Conservation (phyloP, 2,113 vertebrate genomes). For the Zootoca vivipara region DNA sequence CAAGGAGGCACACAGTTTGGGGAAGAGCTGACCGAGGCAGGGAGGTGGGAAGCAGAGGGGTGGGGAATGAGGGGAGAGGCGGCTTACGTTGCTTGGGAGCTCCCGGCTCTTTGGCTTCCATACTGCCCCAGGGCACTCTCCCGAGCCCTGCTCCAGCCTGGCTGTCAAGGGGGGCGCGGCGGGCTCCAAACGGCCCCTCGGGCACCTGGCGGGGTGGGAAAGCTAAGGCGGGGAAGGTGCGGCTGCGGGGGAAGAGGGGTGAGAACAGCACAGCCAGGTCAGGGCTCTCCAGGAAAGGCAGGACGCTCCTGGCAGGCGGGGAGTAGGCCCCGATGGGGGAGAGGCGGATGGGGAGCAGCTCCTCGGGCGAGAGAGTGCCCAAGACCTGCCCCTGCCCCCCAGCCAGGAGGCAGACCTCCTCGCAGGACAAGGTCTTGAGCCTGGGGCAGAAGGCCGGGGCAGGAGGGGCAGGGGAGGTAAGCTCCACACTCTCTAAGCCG, state of each 20-base stretch:
- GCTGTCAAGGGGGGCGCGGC: not conserved
- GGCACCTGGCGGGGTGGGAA: conserved; percentile 70
- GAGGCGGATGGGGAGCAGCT: conserved; percentile 80
- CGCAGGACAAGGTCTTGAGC: conserved; percentile 27
- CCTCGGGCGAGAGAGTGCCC: conserved; percentile 60
- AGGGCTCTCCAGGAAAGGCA: conserved; percentile 73
- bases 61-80: not conserved
- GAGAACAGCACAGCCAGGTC: conserved; percentile 81
- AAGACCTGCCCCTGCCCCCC: not conserved
- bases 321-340: conserved; percentile 89
- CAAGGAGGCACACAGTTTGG: not conserved
- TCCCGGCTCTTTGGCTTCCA: conserved; percentile 39
- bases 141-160: not conserved
- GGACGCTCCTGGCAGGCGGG: conserved; percentile 79
- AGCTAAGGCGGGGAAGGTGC: conserved; percentile 81
- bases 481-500: conserved; percentile 1
- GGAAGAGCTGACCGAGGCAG: not conserved
- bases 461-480: not conserved
- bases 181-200: conserved; percentile 28
- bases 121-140: conserved; percentile 62
- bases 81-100: conserved; percentile 71
- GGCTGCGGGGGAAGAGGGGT: conserved; percentile 87
- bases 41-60: not conserved
- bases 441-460: not conserved
- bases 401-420: conserved; percentile 30